A percentile compares a stretch with the other conserved stretches of the same genome.
Conservation (phyloP, 2,888 invertebrate species). For the Drosophila mettleri region DNA sequence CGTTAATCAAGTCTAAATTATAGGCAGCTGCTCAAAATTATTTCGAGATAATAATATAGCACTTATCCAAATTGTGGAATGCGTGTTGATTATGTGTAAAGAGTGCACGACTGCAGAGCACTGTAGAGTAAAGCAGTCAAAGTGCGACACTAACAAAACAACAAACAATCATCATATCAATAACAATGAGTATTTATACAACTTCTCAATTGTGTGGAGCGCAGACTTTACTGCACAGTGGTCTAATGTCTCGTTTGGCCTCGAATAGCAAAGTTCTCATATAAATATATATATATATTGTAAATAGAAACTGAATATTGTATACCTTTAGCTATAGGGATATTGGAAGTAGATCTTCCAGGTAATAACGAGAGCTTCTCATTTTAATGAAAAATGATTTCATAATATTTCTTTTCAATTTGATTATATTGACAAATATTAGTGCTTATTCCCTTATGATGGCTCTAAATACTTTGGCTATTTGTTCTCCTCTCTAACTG, state of each 20-base stretch:
- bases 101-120: conserved; percentile 15
- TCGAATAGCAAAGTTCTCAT: neutral
- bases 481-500: neutral
- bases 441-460: too few species aligned
- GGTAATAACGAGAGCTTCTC: neutral
- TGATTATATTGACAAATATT: too few species aligned
- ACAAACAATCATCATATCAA: conserved; percentile 15
- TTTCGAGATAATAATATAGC: conserved; percentile 30
- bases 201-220: conserved; percentile 30
- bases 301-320: conserved; percentile 1
- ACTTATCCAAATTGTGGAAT: conserved; percentile 67
- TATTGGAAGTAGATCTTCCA: neutral
- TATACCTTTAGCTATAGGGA: neutral
- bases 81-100: conserved; percentile 59
- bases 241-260: neutral
- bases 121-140: conserved; percentile 5
- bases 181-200: conserved; percentile 54
- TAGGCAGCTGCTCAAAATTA: conserved; percentile 38
- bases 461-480: neutral
- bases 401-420: too few species aligned
- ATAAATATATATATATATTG: neutral
- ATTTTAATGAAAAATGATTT: neutral
- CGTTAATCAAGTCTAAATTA: conserved; percentile 9
- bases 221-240: conserved; percentile 47
- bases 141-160: conserved; percentile 17